A percentile compares a stretch with the other conserved stretches of the same genome.
phyloP scores from a whole-genome alignment of 2,888 invertebrate species.

The Cephus pygmeus region DNA sequence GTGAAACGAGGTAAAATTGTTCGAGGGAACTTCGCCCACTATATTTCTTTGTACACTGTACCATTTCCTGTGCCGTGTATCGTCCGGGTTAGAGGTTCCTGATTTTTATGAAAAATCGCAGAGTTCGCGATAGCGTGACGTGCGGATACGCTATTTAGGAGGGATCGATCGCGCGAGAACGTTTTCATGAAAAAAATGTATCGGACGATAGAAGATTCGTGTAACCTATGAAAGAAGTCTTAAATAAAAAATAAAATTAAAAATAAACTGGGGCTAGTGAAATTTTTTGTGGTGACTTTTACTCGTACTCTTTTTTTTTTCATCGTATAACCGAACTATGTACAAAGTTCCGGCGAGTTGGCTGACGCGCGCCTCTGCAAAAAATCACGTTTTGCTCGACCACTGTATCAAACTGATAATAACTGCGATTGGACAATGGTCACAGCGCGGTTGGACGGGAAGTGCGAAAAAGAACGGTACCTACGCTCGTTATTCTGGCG shows the following conservation, averaged over 20 bases:
- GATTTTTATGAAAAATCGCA: not conserved
- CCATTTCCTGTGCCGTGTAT: not conserved
- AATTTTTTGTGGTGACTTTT: not conserved
- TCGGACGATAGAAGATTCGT: not conserved
- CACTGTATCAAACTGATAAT: conserved; percentile 1
- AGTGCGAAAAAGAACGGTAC: not conserved
- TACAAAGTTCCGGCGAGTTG: not conserved
- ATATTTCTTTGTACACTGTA: not conserved
- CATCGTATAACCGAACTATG: not conserved
- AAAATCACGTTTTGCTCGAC: not conserved
- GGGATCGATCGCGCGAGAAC: not conserved
- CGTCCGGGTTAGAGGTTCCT: not conserved
- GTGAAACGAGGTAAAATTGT: no score
- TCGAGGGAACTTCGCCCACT: not conserved
- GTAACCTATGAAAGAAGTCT: not conserved
- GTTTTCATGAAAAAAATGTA: not conserved
- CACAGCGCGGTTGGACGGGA: not conserved
- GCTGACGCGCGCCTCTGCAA: not conserved
- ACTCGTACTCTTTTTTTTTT: no score
- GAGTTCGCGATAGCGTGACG: not conserved
- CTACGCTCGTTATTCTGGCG: not conserved
- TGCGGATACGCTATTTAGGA: not conserved
- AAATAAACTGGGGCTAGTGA: not conserved
- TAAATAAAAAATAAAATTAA: not conserved
- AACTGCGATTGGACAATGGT: conserved; percentile 1